These are phyloP conservation scores for Thymelicus acteon DNA, from an alignment of 2,888 invertebrate species.

Conservation along the genomic window DNA sequence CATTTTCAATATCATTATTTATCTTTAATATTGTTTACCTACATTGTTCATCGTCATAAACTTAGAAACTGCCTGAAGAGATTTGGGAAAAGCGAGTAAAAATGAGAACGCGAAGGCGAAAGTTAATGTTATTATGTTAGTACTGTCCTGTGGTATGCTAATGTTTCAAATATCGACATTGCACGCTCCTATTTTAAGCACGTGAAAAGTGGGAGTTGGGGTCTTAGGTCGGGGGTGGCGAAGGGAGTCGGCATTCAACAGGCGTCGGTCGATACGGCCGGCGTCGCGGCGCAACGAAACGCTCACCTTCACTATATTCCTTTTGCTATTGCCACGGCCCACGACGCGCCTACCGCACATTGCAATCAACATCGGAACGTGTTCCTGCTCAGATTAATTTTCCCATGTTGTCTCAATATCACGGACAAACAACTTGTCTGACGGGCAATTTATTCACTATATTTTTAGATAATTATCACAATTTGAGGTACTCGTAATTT, in stretches of 20 bases:
- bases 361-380: slow-evolving; percentile 35
- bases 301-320: slow-evolving; percentile 59
- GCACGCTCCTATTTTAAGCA: slow-evolving; percentile 82
- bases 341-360: slow-evolving; percentile 34
- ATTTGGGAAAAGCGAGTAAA: slow-evolving; percentile 9
- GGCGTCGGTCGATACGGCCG: slow-evolving; percentile 80
- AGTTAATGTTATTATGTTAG: slow-evolving; percentile 43
- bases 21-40: background rate
- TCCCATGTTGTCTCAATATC: slow-evolving; percentile 3
- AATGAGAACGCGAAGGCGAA: slow-evolving; percentile 32
- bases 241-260: slow-evolving; percentile 79
- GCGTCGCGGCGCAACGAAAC: slow-evolving; percentile 71
- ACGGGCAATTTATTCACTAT: background rate
- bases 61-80: background rate
- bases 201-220: slow-evolving; percentile 76
- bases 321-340: slow-evolving; percentile 42
- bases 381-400: slow-evolving; percentile 14
- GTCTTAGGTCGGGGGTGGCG: slow-evolving; percentile 57
- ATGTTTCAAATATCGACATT: slow-evolving; percentile 81
- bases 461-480: background rate
- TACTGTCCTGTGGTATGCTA: slow-evolving; percentile 70
- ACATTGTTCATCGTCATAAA: background rate
- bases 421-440: slow-evolving; percentile 4
- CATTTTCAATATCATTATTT: no score
- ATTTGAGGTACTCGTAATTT: no score